phyloP scores from a whole-genome alignment of 2,888 invertebrate species.

The Iphiclides podalirius region DNA sequence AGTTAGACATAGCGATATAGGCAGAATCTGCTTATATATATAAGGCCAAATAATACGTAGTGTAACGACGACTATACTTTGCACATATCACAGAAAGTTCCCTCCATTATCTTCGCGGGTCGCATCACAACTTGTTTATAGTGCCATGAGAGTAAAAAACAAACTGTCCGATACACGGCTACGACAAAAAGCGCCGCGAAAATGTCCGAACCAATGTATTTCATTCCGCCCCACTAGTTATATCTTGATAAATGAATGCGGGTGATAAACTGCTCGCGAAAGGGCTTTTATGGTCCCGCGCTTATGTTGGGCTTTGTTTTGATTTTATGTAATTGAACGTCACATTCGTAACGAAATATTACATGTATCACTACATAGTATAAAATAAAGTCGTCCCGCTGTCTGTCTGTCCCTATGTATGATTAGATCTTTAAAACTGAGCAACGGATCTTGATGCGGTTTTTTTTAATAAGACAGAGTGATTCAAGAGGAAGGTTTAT shows the following conservation, averaged over 20 bases:
- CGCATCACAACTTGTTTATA: not conserved
- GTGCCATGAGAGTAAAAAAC: constrained; percentile 1
- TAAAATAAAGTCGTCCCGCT: too few species aligned
- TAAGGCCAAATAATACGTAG: too few species aligned
- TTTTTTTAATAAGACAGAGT: too few species aligned
- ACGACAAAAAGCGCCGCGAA: constrained; percentile 39
- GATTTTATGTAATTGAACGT: constrained; percentile 24
- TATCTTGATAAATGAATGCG: constrained; percentile 70
- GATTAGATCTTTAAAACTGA: too few species aligned
- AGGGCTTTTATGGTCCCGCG: constrained; percentile 27
- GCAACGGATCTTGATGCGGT: too few species aligned
- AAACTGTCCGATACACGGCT: constrained; percentile 18
- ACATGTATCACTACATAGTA: too few species aligned
- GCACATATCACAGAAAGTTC: not conserved
- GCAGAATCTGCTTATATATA: too few species aligned
- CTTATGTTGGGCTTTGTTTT: constrained; percentile 6
- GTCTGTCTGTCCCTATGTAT: too few species aligned
- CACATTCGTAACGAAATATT: too few species aligned
- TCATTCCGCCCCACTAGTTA: constrained; percentile 70
- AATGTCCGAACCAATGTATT: constrained; percentile 62
- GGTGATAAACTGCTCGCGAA: constrained; percentile 46
- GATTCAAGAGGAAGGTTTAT: too few species aligned
- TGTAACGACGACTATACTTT: too few species aligned
- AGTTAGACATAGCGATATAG: too few species aligned
- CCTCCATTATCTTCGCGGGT: not conserved